phyloP scores from a whole-genome alignment of 2,797 vertebrate genomes.

The Fundulus diaphanus region DNA sequence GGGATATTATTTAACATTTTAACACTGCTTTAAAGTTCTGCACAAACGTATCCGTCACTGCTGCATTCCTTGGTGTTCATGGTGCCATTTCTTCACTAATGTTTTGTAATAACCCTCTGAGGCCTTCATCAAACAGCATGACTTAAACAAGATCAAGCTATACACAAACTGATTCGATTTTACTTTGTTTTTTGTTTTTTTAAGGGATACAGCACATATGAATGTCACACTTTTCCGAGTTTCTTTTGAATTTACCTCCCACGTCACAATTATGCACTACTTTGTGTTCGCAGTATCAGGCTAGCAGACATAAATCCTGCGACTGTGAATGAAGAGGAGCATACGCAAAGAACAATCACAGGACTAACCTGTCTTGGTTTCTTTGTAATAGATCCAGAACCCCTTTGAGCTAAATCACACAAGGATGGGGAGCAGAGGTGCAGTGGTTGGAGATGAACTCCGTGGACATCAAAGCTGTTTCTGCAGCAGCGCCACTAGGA shows the following conservation, averaged over 20 bases:
- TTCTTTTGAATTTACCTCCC: not conserved
- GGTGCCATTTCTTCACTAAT: not conserved
- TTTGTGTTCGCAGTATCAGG: not conserved
- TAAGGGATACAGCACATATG: not conserved
- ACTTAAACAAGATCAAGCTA: not conserved
- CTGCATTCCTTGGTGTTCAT: not conserved
- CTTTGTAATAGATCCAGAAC: not conserved
- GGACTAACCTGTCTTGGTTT: not conserved
- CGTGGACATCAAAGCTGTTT: constrained; percentile 15
- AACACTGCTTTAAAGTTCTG: not conserved
- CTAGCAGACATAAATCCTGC: not conserved
- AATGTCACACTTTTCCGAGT: not conserved
- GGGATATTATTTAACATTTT: not conserved
- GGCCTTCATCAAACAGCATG: not conserved
- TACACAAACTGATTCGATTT: not conserved
- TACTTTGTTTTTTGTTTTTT: not conserved
- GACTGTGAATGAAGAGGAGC: not conserved
- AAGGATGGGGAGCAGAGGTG: constrained; percentile 3
- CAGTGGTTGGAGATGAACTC: constrained; percentile 3
- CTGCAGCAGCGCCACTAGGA: constrained; percentile 11
- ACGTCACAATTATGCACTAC: not conserved
- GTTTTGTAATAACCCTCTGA: not conserved
- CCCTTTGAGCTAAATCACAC: constrained; percentile 8
- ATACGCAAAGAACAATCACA: not conserved
- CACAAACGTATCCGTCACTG: not conserved